Evolutionary conservation across 2,797 vertebrate species (phyloP).

Genomic region (Cuculus canorus): DNA sequence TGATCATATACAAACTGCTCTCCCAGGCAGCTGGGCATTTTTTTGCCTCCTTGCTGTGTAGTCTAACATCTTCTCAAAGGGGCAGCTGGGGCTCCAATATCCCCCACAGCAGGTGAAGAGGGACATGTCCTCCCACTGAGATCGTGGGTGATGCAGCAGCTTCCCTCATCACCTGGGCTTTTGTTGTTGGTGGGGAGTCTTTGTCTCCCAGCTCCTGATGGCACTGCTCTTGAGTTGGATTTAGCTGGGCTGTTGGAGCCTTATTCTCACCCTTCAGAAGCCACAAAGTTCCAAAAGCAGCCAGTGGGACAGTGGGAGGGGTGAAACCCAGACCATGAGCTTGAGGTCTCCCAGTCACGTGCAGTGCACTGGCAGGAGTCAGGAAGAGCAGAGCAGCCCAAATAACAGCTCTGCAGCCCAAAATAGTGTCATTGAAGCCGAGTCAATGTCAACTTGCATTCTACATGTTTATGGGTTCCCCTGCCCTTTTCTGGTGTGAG

Average conservation of each 20-base stretch:
- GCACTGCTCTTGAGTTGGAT: neutral
- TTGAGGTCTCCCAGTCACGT: neutral
- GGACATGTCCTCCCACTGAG: neutral
- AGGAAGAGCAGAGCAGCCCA: neutral
- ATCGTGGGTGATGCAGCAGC: neutral
- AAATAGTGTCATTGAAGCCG: neutral
- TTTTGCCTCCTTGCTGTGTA: neutral
- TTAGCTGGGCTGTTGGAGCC: neutral
- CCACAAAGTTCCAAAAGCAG: neutral
- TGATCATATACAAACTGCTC: neutral
- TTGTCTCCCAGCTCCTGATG: neutral
- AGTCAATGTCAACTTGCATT: neutral
- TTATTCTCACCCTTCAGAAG: neutral
- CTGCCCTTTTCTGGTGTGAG: neutral
- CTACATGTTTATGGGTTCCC: neutral
- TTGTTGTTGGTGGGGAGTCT: neutral
- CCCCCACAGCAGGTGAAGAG: neutral
- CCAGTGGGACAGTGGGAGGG: neutral
- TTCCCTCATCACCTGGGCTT: neutral
- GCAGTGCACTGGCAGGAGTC: neutral
- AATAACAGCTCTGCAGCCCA: neutral
- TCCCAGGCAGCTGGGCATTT: neutral
- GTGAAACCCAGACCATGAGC: neutral
- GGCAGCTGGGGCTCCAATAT: rapidly evolving
- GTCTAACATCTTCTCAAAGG: neutral